A percentile compares a stretch with the other conserved stretches of the same genome.
phyloP scores from a whole-genome alignment of 2,888 invertebrate genomes.

The Lycaena phlaeas region DNA sequence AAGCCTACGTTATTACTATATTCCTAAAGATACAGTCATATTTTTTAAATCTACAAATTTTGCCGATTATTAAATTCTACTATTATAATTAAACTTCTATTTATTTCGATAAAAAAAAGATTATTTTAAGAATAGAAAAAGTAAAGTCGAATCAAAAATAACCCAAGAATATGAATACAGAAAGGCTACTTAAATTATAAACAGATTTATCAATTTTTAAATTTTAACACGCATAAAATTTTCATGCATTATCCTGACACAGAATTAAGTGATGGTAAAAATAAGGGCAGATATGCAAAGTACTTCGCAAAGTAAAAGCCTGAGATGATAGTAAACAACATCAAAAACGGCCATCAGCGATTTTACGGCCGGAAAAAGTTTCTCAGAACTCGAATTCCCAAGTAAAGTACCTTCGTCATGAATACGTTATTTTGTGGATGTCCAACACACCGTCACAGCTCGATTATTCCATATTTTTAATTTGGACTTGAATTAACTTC shows the following conservation, averaged over 20 bases:
- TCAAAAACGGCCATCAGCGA: constrained; percentile 15
- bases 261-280: constrained; percentile 10
- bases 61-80: no score
- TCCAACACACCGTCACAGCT: constrained; percentile 11
- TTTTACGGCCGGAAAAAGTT: constrained; percentile 18
- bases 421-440: constrained; percentile 6
- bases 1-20: no score
- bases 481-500: no score
- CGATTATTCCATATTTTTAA: neutral
- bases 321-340: constrained; percentile 16
- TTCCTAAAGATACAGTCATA: no score
- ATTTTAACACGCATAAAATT: neutral
- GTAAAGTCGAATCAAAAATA: no score
- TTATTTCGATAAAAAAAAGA: no score
- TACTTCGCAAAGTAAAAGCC: constrained; percentile 9
- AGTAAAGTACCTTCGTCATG: constrained; percentile 12
- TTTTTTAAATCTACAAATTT: no score
- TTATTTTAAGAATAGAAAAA: no score
- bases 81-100: no score
- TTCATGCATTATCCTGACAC: neutral
- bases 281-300: constrained; percentile 16
- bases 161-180: no score
- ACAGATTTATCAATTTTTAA: no score
- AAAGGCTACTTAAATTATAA: no score
- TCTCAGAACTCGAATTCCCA: constrained; percentile 11